Base-by-base conservation (phyloP, 2,888 invertebrate genomes). In the Alentia gelatinosa region DNA sequence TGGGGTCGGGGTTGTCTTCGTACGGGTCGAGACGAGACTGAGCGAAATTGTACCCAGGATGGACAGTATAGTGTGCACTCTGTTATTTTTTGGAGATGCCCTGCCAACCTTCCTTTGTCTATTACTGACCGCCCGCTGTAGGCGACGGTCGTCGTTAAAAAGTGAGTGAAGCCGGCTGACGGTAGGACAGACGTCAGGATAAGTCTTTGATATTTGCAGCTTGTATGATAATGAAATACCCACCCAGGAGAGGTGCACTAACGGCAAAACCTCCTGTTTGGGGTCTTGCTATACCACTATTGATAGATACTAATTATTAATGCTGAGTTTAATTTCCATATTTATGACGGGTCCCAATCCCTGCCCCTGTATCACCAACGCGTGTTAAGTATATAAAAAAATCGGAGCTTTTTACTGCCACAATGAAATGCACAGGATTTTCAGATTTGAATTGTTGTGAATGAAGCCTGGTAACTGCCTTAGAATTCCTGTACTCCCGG, bases 1-100 rank as follows among this genome's bases (percentile, higher is more conserved):
- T 39, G 39, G 79, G 79, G 79, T 79, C 9, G 30, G 68, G 68
- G 68, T n/a, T n/a, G n/a, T n/a, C n/a, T n/a, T n/a, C n/a, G n/a
- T n/a, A n/a, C n/a, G n/a, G n/a, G n/a, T n/a, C n/a, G n/a, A n/a
- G n/a, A n/a, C n/a, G n/a, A n/a, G n/a, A n/a, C n/a, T n/a, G n/a
- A n/a, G n/a, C n/a, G n/a, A n/a, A n/a, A n/a, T n/a, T n/a, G n/a
- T n/a, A n/a, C n/a, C n/a, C n/a, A n/a, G n/a, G n/a, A n/a, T n/a
- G n/a, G n/a, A n/a, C n/a, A n/a, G n/a, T n/a, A n/a, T n/a, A n/a
- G n/a, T n/a, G n/a, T n/a, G n/a, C n/a, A n/a, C n/a, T n/a, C n/a
- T n/a, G n/a, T n/a, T n/a, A n/a, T n/a, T n/a, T n/a, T n/a, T n/a
- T n/a, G n/a, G n/a, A n/a, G n/a, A n/a, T n/a, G n/a, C n/a, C n/a